phyloP scores from a whole-genome alignment of 2,888 invertebrate species.

The Halocaridina rubra region DNA sequence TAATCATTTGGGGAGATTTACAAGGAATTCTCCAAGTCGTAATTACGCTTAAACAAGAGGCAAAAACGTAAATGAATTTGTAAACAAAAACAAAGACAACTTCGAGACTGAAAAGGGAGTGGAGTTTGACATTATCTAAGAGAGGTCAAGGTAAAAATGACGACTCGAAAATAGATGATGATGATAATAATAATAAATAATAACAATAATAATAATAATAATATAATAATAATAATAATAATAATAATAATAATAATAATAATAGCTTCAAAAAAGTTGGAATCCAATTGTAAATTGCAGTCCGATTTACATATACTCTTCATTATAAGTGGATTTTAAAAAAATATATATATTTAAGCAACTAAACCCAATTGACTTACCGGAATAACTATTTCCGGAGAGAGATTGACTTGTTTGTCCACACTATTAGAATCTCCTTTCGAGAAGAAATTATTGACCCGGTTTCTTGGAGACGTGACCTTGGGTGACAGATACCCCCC shows the following conservation, averaged over 20 bases:
- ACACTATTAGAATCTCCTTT: conserved; percentile 4
- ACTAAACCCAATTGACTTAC: conserved; percentile 16
- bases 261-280: background rate
- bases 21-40: too few species aligned
- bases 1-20: too few species aligned
- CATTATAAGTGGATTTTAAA: too few species aligned
- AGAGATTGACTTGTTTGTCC: conserved; percentile 30
- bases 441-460: conserved; percentile 39
- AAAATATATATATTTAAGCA: background rate
- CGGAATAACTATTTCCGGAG: conserved; percentile 41
- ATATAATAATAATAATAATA: background rate
- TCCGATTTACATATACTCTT: too few species aligned
- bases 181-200: too few species aligned
- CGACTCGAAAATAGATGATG: too few species aligned
- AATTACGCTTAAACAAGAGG: too few species aligned
- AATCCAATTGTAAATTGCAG: background rate
- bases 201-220: background rate
- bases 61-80: too few species aligned
- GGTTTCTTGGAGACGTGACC: background rate
- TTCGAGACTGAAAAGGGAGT: too few species aligned
- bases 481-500: background rate
- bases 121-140: too few species aligned
- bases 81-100: too few species aligned
- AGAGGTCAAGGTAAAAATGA: too few species aligned
- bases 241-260: background rate